Percentiles rank a stretch among this genome's conserved stretches.
Conservation (phyloP, 1,140 invertebrate species). For the Oryzaephilus surinamensis region DNA sequence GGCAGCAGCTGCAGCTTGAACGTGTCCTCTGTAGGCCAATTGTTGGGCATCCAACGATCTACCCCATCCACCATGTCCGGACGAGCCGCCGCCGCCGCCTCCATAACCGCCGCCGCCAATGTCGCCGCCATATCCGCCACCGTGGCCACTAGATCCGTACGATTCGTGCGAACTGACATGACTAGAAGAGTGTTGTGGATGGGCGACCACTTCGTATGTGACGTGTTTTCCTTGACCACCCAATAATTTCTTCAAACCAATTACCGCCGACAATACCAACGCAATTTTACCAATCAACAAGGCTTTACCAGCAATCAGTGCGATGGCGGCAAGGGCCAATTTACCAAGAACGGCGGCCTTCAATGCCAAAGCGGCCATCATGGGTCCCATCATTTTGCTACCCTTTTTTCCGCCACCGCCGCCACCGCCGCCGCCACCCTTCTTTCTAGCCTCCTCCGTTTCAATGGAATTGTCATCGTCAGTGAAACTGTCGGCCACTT, state of each 20-base stretch:
- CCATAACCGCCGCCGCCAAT: conserved; percentile 43
- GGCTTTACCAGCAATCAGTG: conserved; percentile 73
- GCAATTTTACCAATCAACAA: conserved; percentile 74
- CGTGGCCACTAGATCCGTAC: conserved; percentile 42
- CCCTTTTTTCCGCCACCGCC: conserved; percentile 74
- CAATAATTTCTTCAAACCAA: conserved; percentile 70
- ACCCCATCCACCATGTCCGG: conserved; percentile 60
- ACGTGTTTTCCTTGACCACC: conserved; percentile 61
- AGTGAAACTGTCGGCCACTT: conserved; percentile 52
- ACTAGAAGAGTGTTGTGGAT: conserved; percentile 63
- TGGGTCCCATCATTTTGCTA: conserved; percentile 62
- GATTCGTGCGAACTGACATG: conserved; percentile 55
- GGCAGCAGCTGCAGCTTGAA: conserved; percentile 19
- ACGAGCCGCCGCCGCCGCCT: conserved; percentile 42
- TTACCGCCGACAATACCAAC: conserved; percentile 67
- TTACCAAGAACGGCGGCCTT: conserved; percentile 69
- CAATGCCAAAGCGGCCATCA: conserved; percentile 60
- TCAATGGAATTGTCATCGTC: conserved; percentile 45
- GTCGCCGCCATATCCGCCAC: conserved; percentile 42
- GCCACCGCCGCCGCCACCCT: conserved; percentile 58
- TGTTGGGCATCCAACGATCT: conserved; percentile 59
- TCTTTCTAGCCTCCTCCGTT: conserved; percentile 59
- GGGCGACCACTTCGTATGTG: conserved; percentile 72
- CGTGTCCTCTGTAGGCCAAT: conserved; percentile 62
- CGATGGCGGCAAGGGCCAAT: conserved; percentile 64